Conservation (phyloP, 1,140 invertebrate genomes). For the Drosophila ercepeae region DNA sequence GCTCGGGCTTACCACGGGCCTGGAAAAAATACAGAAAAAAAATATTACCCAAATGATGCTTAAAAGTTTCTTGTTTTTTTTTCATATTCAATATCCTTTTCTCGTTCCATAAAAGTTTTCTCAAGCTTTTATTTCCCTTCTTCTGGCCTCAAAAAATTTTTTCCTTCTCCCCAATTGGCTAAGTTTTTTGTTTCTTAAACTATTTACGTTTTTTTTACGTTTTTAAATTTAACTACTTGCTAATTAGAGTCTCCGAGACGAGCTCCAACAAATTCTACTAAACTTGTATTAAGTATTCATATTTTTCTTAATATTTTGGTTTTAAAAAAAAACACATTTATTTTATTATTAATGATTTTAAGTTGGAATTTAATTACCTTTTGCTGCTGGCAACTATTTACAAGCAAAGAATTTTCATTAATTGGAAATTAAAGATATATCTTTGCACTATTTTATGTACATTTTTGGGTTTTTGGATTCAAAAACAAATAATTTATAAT, state of each 20-base stretch:
- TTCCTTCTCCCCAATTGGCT: constrained; percentile 42
- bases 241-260: constrained; percentile 5
- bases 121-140: not conserved
- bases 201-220: constrained; percentile 3
- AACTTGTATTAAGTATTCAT: constrained; percentile 13
- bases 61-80: not conserved
- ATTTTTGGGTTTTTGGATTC: not conserved
- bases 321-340: constrained; percentile 18
- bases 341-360: not conserved
- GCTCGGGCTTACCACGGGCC: constrained; percentile 66
- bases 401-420: not conserved
- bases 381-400: not conserved
- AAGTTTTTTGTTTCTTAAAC: constrained; percentile 16
- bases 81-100: not conserved
- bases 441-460: not conserved
- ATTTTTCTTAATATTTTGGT: constrained; percentile 1
- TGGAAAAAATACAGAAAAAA: constrained; percentile 32
- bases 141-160: constrained; percentile 4
- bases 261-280: constrained; percentile 76
- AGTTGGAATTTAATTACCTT: not conserved
- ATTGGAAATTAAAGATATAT: not conserved
- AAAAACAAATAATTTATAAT: too few species aligned
- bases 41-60: constrained; percentile 11
- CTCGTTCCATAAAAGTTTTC: not conserved
- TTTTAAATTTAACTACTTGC: constrained; percentile 27